Base-by-base conservation (phyloP, 2,888 invertebrate genomes). In the Biston stratarius region DNA sequence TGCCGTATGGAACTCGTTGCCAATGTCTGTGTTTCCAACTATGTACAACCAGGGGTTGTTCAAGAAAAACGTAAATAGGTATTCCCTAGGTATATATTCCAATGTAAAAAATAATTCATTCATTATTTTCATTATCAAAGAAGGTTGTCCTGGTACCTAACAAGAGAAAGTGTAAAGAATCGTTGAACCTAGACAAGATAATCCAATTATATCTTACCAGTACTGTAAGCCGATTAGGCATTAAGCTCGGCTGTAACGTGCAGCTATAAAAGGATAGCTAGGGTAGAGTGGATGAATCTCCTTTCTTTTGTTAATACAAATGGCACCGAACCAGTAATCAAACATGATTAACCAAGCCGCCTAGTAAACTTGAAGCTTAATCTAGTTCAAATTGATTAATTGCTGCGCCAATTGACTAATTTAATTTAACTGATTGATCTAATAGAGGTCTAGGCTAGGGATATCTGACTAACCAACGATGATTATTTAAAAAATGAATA, bases 171-270 rank as follows among this genome's bases (percentile, higher is more conserved):
- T 69, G 75, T 74, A 77, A 80, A 81, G 76, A 74, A 82, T 79
- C 75, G 78, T 78, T 64, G 75, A 75, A 81, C 80, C 77, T 81
- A 76, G 75, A 75, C 67, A 71, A 78, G 83, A 83, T 87, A 87
- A 86, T 84, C 84, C 84, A 85, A 87, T 87, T 87, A 87, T 78
- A 75, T 76, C 14, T 77, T 79, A 81, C 81, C 77, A 78, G 78
- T 77, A 81, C 82, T 79, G 75, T 74, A 78, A 73, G 77, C 82
- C 83, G 86, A 86, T 86, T 85, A 85, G 83, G 79, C 77, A 75
- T 77, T 77, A 38, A 52, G 63, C 45, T 44, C 57, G 44, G 55
- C 58, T 58, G 63, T 36, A 81, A 83, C 83, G 77, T 81, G 79
- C 78, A 72, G 77, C 73, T 76, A 75, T 65, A 72, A 73, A 62